These are phyloP conservation scores for Nothura maculosa DNA, from an alignment of 2,797 vertebrate genomes.

Conservation along the genomic window DNA sequence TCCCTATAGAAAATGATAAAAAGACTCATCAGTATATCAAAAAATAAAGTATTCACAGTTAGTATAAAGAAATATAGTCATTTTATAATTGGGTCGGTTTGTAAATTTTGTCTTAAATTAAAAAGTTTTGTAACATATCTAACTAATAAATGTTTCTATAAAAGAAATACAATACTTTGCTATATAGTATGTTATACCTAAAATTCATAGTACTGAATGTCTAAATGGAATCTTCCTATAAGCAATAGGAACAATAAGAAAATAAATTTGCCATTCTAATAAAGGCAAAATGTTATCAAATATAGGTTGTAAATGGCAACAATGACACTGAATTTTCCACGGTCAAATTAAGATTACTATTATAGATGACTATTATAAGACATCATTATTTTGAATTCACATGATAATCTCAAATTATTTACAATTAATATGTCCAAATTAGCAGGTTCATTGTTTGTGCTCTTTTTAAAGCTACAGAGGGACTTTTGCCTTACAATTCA, in stretches of 20 bases:
- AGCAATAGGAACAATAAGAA: background rate
- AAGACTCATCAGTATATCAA: background rate
- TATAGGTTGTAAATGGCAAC: background rate
- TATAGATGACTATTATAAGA: background rate
- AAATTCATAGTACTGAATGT: background rate
- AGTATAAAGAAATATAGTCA: background rate
- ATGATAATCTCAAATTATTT: background rate
- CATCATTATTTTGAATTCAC: background rate
- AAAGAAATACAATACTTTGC: background rate
- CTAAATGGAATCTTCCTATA: background rate
- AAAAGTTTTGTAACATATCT: background rate
- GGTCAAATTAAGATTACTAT: background rate
- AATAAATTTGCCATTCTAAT: background rate
- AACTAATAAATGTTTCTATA: background rate
- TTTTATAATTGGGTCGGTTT: background rate
- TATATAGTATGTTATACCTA: background rate
- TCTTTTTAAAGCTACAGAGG: background rate
- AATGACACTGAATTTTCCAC: background rate
- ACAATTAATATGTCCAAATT: background rate
- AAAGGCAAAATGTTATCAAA: background rate
- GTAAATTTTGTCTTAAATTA: background rate
- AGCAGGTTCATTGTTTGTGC: background rate
- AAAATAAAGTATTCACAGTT: background rate
- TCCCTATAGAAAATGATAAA: background rate
- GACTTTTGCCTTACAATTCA: background rate